Base-by-base conservation (phyloP, 2,113 vertebrate genomes). In the Sula dactylatra region DNA sequence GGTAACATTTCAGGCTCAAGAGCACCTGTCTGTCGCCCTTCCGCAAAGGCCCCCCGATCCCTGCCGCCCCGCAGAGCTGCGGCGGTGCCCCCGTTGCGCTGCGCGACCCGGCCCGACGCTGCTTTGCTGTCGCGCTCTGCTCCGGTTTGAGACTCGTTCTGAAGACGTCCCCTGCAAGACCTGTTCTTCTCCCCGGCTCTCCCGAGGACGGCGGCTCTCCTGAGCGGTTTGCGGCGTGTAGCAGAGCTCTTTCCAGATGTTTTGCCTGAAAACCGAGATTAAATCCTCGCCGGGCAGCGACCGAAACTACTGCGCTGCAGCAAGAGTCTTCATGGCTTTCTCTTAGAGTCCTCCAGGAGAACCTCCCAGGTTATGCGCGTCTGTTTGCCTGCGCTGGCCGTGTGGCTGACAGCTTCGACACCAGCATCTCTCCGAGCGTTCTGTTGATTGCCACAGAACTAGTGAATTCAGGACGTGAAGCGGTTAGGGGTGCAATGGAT, bases 341-440 rank as follows among this genome's bases (percentile, higher is more conserved):
- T 36, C 25, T 29, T 19, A 1, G 56, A 10, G 11, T 19, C 32
- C 56, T 62, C 67, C 67, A 31, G 56, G 8, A 12, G 15, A 42
- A 25, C 50, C 49, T 42, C 36, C 4, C 10, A 3, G 22, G 3
- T 34, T 4, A 2, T 2, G 74, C 25, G 58, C n/a, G 0, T 49
- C 73, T 24, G 7, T 7, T 11, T 19, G n/a, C 58, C n/a, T 7
- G 45, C 8, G 34, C 32, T 7, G 44, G 58, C 13, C 6, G 7
- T 11, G 0, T 1, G 45, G 7, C n/a, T 7, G n/a, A 25, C 27
- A 8, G 45, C 5, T 32, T 19, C 14, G 45, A 40, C 31, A 5
- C 18, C 55, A 10, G 10, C 58, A 19, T 50, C 50, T 50, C 45
- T 62, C 74, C 14, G 74, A 32, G 14, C 3, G 3, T 25, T 42